phyloP scores from a whole-genome alignment of 2,797 vertebrate genomes.

The Parauchenoglanis ngamensis region DNA sequence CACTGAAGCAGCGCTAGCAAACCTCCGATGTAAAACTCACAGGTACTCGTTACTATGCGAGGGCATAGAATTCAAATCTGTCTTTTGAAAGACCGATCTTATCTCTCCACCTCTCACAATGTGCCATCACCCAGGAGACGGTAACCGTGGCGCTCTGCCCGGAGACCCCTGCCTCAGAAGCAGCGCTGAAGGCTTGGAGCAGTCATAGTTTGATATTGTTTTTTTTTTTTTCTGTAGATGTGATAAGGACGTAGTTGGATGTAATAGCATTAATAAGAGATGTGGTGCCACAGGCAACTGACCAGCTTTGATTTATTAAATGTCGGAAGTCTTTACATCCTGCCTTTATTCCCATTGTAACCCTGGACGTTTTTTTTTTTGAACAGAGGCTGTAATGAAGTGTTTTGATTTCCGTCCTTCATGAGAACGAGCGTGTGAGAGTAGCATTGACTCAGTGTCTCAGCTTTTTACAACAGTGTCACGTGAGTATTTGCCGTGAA shows the following conservation, averaged over 20 bases:
- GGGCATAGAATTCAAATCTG: neutral
- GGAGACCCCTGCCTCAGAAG: constrained; percentile 30
- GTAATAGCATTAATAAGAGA: constrained; percentile 4
- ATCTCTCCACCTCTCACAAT: constrained; percentile 28
- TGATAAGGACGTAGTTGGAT: constrained; percentile 9
- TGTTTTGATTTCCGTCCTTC: constrained; percentile 32
- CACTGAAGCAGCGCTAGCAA: neutral
- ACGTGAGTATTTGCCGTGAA: neutral
- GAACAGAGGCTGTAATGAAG: constrained; percentile 16
- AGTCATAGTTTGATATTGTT: constrained; percentile 28
- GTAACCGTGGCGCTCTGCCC: constrained; percentile 36
- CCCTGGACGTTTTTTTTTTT: constrained; percentile 16
- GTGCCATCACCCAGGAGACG: constrained; percentile 43
- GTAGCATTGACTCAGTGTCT: no score
- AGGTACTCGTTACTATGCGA: neutral
- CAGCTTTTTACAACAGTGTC: no score
- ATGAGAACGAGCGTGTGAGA: neutral
- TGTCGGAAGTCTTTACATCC: constrained; percentile 24
- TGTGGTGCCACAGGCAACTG: neutral
- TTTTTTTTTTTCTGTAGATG: constrained; percentile 5
- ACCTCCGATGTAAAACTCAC: neutral
- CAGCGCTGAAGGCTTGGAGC: constrained; percentile 21
- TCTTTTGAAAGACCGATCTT: constrained; percentile 18
- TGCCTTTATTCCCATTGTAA: constrained; percentile 23
- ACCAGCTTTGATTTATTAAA: constrained; percentile 43